phyloP scores from a whole-genome alignment of 2,113 vertebrate species.

The Gopherus flavomarginatus region DNA sequence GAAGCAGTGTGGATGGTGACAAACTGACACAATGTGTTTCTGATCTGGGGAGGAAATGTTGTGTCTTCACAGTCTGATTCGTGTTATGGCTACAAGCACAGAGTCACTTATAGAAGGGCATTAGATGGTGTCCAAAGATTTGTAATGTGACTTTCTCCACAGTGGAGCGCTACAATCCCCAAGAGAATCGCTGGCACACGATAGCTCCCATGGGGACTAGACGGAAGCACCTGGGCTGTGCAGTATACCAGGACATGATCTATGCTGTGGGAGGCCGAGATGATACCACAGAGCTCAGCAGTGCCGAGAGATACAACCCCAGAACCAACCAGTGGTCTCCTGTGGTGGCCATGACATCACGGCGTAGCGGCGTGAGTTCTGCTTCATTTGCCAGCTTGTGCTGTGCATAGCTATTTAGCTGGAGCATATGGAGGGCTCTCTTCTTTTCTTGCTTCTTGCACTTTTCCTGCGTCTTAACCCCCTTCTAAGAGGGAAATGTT shows the following conservation, averaged over 20 bases:
- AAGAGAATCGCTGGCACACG: conserved; percentile 99
- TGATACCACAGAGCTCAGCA: conserved; percentile 97
- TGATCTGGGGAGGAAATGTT: background rate
- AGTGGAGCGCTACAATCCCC: conserved; percentile 98
- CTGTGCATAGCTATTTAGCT: accelerated
- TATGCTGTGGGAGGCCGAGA: conserved; percentile 97
- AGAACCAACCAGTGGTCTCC: conserved; percentile 98
- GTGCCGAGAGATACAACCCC: conserved; percentile 97
- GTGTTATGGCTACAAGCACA: background rate
- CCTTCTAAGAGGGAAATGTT: background rate
- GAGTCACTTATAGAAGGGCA: background rate
- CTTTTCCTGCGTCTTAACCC: background rate
- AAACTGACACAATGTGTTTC: accelerated
- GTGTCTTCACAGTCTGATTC: background rate
- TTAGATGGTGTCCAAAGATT: background rate
- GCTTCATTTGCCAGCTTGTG: background rate
- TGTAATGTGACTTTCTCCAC: background rate
- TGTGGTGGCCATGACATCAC: conserved; percentile 98
- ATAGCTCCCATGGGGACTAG: conserved; percentile 98
- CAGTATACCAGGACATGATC: conserved; percentile 99
- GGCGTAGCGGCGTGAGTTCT: conserved; percentile 92
- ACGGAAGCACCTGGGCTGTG: conserved; percentile 96
- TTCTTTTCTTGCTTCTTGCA: background rate
- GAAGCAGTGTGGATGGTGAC: background rate
- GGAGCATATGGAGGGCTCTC: background rate